Conservation (phyloP, 2,113 vertebrate genomes). For the Hydropotes inermis region DNA sequence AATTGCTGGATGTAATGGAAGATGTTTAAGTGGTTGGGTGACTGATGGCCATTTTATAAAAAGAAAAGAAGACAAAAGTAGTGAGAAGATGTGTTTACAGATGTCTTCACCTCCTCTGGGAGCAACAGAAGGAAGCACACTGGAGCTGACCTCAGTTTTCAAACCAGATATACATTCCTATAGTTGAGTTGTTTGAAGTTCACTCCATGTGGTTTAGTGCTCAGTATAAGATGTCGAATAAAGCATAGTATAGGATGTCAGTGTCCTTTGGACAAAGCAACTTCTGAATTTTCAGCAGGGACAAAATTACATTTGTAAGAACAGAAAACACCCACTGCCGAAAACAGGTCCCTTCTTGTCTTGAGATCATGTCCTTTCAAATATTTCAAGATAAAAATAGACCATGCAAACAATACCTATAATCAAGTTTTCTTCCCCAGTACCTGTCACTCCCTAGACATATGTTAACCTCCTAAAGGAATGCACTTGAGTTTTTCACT, state of each 20-base stretch:
- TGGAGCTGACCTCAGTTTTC: conserved; percentile 38
- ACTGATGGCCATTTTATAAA: background rate
- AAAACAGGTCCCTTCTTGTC: conserved; percentile 51
- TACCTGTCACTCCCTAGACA: conserved; percentile 10
- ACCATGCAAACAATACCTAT: conserved; percentile 55
- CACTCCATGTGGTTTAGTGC: conserved; percentile 6
- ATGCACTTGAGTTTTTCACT: background rate
- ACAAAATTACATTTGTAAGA: conserved; percentile 64
- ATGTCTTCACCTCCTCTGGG: background rate
- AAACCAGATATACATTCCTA: conserved; percentile 68
- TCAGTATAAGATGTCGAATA: conserved; percentile 62
- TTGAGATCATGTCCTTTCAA: conserved; percentile 56
- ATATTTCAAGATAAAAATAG: conserved; percentile 62
- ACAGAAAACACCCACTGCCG: conserved; percentile 39
- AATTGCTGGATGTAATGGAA: background rate
- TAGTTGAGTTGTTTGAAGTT: conserved; percentile 63
- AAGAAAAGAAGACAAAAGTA: background rate
- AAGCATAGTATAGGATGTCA: conserved; percentile 67
- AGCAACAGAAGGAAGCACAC: conserved; percentile 25
- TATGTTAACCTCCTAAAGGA: conserved; percentile 15
- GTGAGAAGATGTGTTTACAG: background rate
- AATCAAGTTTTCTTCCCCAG: conserved; percentile 56
- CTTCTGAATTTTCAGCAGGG: conserved; percentile 61
- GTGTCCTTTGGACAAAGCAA: conserved; percentile 66
- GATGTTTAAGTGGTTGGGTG: background rate